A percentile compares a stretch with the other conserved stretches of the same genome.
phyloP scores from a whole-genome alignment of 2,113 vertebrate species.

The Trochalopteron elliotii region DNA sequence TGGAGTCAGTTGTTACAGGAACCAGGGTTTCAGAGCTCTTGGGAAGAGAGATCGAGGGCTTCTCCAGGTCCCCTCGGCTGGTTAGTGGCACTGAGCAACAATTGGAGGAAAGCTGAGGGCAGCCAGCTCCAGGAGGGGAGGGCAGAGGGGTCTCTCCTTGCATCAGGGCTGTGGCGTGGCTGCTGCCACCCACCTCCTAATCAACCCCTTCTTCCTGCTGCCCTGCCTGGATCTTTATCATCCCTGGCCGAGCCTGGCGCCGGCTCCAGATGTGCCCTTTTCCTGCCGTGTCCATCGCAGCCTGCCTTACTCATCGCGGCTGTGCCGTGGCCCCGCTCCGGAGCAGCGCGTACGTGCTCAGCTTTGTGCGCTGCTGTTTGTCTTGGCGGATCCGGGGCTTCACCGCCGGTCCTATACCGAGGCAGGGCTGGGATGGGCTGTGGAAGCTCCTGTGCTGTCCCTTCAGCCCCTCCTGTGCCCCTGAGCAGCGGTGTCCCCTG shows the following conservation, averaged over 20 bases:
- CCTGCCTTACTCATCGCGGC: background rate
- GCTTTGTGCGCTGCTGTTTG: slow-evolving; percentile 12
- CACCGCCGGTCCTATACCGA: accelerated
- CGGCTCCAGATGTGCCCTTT: background rate
- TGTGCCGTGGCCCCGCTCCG: background rate
- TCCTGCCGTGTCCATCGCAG: background rate
- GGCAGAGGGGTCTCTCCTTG: background rate
- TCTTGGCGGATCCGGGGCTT: background rate
- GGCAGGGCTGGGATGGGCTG: background rate
- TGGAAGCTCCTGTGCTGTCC: background rate
- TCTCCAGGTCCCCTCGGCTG: background rate
- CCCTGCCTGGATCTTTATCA: background rate
- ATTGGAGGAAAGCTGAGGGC: background rate
- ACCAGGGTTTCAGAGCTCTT: background rate
- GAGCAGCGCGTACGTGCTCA: background rate
- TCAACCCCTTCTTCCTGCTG: background rate
- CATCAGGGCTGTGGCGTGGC: background rate
- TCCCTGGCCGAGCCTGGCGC: background rate
- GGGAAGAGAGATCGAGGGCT: background rate
- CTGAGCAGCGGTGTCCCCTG: accelerated
- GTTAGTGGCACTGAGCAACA: background rate
- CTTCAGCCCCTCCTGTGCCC: background rate
- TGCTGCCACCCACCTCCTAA: background rate
- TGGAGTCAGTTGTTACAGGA: accelerated
- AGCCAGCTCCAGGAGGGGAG: background rate